phyloP scores from a whole-genome alignment of 2,113 vertebrate genomes.

The Oxygymnocypris stewartii region DNA sequence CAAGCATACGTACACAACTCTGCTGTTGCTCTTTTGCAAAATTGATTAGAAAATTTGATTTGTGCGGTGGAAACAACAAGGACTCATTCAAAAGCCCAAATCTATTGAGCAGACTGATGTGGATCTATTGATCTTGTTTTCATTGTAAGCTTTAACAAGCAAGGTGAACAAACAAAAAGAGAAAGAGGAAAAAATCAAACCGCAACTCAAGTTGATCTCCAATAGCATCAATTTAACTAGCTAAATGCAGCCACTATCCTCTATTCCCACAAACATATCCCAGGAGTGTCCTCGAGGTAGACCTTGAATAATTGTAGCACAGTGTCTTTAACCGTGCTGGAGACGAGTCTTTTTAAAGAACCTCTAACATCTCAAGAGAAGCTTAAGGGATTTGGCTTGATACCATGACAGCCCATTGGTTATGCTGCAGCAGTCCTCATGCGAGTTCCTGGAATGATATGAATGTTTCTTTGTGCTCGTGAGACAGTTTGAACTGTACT shows the following conservation, averaged over 20 bases:
- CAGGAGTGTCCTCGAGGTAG: constrained; percentile 5
- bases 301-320: constrained; percentile 24
- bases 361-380: constrained; percentile 25
- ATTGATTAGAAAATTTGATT: constrained; percentile 33
- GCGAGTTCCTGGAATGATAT: neutral
- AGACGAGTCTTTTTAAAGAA: constrained; percentile 26
- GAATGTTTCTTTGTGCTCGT: constrained; percentile 7
- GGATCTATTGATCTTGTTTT: constrained; percentile 35
- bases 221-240: constrained; percentile 13
- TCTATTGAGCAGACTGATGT: constrained; percentile 2
- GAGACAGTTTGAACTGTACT: neutral
- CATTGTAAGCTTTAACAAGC: constrained; percentile 31
- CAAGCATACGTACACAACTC: neutral
- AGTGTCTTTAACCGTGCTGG: constrained; percentile 28
- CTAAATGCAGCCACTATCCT: constrained; percentile 21
- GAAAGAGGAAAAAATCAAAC: constrained; percentile 6
- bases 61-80: constrained; percentile 16
- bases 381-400: constrained; percentile 35
- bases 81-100: constrained; percentile 11
- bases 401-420: constrained; percentile 29
- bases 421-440: neutral
- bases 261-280: neutral
- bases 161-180: constrained; percentile 3
- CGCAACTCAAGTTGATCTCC: constrained; percentile 15
- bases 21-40: constrained; percentile 5